Percentiles rank a stretch among this genome's conserved stretches.
Conservation (phyloP, 1,140 invertebrate species). For the Trichomalopsis sarcophagae region DNA sequence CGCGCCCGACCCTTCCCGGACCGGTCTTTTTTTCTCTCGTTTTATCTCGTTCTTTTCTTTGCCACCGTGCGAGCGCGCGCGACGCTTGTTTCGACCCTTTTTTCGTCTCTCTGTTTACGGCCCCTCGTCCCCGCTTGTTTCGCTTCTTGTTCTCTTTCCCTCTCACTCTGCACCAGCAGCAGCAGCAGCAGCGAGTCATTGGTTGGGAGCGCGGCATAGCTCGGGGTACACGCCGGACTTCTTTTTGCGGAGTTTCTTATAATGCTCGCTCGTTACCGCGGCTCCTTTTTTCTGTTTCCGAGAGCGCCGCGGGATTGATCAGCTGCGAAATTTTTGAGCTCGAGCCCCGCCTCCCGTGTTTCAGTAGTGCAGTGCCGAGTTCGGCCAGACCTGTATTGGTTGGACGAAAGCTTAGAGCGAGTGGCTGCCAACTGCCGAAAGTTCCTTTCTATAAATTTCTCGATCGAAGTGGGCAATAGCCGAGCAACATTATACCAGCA, state of each 20-base stretch:
- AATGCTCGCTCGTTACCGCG: neutral
- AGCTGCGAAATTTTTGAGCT: neutral
- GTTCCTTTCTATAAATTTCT: too few species aligned
- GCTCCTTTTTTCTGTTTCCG: too few species aligned
- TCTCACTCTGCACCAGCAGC: neutral
- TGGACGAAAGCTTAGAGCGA: too few species aligned
- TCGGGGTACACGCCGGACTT: neutral
- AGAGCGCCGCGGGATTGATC: neutral
- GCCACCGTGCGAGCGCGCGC: slow-evolving; percentile 25
- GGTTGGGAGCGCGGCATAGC: neutral
- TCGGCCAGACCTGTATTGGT: neutral
- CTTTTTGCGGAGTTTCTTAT: neutral
- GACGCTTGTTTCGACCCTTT: slow-evolving; percentile 17
- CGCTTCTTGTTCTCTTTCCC: neutral
- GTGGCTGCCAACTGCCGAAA: too few species aligned
- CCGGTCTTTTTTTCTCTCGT: neutral
- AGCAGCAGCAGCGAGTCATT: neutral
- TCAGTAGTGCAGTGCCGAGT: too few species aligned
- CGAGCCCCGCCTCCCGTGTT: neutral
- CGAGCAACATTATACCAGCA: too few species aligned
- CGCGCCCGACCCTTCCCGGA: slow-evolving; percentile 9
- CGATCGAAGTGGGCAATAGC: too few species aligned
- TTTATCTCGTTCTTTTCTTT: slow-evolving; percentile 6
- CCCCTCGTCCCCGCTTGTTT: neutral
- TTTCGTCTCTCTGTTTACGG: slow-evolving; percentile 1